These are phyloP conservation scores for Solenopsis invicta DNA, from an alignment of 1,140 invertebrate species.

Conservation along the genomic window DNA sequence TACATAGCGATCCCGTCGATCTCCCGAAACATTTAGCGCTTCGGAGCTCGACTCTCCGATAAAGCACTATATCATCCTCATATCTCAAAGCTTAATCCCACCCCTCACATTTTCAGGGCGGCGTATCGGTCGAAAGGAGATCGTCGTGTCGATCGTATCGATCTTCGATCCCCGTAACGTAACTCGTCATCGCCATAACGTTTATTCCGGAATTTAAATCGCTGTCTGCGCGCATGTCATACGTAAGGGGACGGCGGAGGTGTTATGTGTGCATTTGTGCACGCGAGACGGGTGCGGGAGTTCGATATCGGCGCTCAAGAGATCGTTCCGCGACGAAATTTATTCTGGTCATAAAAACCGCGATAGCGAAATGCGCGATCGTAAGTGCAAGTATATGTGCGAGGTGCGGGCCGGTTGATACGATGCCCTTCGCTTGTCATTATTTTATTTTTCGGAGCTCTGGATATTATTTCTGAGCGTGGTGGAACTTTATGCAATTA, in stretches of 20 bases:
- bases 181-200: conserved; percentile 63
- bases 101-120: conserved; percentile 36
- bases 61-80: conserved; percentile 61
- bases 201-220: conserved; percentile 68
- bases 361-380: conserved; percentile 60
- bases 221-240: conserved; percentile 62
- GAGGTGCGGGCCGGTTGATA: conserved; percentile 35
- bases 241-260: conserved; percentile 36
- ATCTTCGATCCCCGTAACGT: conserved; percentile 63
- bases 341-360: conserved; percentile 62
- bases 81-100: conserved; percentile 62
- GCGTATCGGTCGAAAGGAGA: conserved; percentile 49
- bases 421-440: conserved; percentile 31
- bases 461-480: not conserved
- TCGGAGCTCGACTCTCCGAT: conserved; percentile 55
- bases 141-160: conserved; percentile 61
- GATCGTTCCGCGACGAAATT: conserved; percentile 60
- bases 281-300: conserved; percentile 44
- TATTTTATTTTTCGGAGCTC: conserved; percentile 39
- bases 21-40: conserved; percentile 63
- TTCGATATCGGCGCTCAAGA: conserved; percentile 60
- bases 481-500: not conserved
- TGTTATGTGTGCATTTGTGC: conserved; percentile 62
- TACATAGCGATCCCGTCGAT: conserved; percentile 57
- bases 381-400: conserved; percentile 50